Base-by-base conservation (phyloP, 1,140 invertebrate genomes). In the Stegodyphus dumicola region DNA sequence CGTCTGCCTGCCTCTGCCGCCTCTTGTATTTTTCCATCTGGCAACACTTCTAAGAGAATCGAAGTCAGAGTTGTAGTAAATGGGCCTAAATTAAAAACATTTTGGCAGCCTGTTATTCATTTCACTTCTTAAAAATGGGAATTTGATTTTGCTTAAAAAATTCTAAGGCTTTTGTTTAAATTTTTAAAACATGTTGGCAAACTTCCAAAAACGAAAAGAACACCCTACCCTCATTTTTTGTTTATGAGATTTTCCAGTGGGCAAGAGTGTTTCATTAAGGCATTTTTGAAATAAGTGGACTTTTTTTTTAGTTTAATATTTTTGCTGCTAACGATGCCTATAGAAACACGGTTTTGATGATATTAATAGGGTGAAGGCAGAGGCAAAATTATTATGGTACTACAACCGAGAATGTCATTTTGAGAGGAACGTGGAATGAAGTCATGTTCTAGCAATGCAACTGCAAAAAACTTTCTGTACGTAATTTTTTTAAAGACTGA, bases 31-130 rank as follows among this genome's bases (percentile, higher is more conserved):
- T 81, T n/a, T 33, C 10, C 33, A 71, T 73, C 70, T 81, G 66
- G 53, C 78, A 64, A 73, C 51, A 56, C 15, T 73, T 49, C 52
- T 5, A 10, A 80, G 53, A 73, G 53, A 81, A 64, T 66, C 54
- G 15, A 71, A 80, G 71, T 52, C 60, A n/a, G 18, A 81, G 48
- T 73, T 18, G 17, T 17, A 79, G 66, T 18, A 56, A 71, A 80
- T 71, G 71, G 60, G 18, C 15, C 56, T 52, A 83, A 83, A 66
- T 83, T 83, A 83, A 83, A 83, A 83, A 74, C 49, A 60, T 48
- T 74, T 83, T 53, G 54, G 33, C n/a, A 66, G 48, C 49, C 53
- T 69, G 49, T 69, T 52, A 70, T 60, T 64, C 71, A 75, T 75
- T 54, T 10, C 56, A 60, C 56, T 75, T 75, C 56, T 13, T 18